Conservation (phyloP, 2,797 vertebrate genomes). For the Pangasius larnaudii region DNA sequence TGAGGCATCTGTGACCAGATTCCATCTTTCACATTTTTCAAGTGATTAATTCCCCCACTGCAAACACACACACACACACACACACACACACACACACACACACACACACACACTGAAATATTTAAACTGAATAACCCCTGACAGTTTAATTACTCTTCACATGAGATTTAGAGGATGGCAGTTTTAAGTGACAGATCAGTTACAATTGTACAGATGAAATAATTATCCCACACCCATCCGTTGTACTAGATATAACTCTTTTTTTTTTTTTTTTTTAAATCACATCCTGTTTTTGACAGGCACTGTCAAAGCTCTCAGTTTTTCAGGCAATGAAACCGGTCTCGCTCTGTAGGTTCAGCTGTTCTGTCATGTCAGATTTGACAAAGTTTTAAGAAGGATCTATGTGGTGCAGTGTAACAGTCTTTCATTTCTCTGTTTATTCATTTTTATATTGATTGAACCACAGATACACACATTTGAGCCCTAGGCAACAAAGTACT, state of each 20-base stretch:
- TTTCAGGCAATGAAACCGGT: neutral
- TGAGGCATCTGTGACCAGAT: slow-evolving; percentile 55
- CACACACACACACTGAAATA: slow-evolving; percentile 27
- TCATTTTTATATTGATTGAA: neutral
- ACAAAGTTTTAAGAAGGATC: slow-evolving; percentile 14
- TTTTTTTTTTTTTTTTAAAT: neutral
- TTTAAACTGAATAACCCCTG: slow-evolving; percentile 14
- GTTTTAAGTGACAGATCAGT: slow-evolving; percentile 24
- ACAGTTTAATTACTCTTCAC: slow-evolving; percentile 51
- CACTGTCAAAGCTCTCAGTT: slow-evolving; percentile 2
- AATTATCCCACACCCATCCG: neutral
- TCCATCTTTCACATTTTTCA: slow-evolving; percentile 56
- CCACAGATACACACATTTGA: neutral
- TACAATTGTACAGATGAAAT: neutral
- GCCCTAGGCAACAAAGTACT: neutral
- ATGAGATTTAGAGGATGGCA: slow-evolving; percentile 12
- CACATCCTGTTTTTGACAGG: neutral
- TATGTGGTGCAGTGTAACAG: neutral
- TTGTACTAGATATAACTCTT: neutral
- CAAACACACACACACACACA: slow-evolving; percentile 27
- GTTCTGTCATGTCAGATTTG: slow-evolving; percentile 41
- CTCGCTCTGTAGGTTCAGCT: slow-evolving; percentile 42
- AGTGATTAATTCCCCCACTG: slow-evolving; percentile 52
- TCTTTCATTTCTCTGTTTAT: neutral
- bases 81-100: slow-evolving; percentile 21